Conservation (phyloP, 2,113 vertebrate genomes). For the Python bivittatus region DNA sequence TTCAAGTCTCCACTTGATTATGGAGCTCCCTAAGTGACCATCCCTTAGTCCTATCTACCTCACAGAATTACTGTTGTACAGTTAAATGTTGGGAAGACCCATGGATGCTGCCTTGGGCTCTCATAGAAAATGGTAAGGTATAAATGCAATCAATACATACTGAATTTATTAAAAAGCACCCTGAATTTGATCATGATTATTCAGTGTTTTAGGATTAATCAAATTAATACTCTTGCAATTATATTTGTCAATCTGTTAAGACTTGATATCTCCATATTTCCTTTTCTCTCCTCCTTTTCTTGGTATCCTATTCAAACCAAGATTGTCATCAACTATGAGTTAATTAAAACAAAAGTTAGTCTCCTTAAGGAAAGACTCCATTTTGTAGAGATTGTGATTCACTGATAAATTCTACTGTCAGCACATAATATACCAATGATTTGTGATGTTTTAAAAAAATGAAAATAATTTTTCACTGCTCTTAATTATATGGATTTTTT, state of each 20-base stretch:
- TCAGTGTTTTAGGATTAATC: neutral
- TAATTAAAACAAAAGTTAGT: neutral
- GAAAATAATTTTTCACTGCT: neutral
- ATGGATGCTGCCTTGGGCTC: no score
- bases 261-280: neutral
- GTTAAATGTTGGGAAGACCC: no score
- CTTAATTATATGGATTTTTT: neutral
- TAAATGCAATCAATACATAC: no score
- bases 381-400: no score
- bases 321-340: conserved; percentile 22
- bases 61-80: no score
- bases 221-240: neutral
- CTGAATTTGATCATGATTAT: neutral
- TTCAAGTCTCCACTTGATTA: no score
- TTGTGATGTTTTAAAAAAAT: neutral
- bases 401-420: neutral
- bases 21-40: no score
- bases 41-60: no score
- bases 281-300: neutral
- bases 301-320: neutral
- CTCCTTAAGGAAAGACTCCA: no score
- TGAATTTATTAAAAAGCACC: neutral
- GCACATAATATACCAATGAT: neutral
- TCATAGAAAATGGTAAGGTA: no score
- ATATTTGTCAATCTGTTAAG: neutral